Evolutionary conservation across 2,113 vertebrate species (phyloP).

Genomic region (Mus spicilegus): DNA sequence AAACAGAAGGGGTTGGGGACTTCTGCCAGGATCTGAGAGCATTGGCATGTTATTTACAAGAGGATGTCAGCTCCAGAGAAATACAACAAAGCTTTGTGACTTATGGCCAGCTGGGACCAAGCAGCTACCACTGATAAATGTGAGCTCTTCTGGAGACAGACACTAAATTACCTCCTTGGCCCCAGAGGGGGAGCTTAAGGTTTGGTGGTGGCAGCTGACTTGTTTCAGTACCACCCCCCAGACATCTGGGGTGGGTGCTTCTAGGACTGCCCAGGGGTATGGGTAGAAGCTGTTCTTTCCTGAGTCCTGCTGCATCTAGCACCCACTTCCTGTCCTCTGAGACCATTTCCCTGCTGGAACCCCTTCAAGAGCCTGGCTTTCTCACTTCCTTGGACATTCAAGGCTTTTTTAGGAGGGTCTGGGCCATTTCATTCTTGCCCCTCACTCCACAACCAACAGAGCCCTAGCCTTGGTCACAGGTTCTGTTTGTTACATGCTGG

Average conservation of each 20-base stretch:
- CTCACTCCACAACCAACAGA: not conserved
- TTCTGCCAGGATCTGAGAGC: conserved; percentile 42
- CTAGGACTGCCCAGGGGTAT: not conserved
- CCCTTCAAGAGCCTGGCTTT: rapidly evolving
- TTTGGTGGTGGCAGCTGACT: not conserved
- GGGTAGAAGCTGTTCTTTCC: not conserved
- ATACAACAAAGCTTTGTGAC: conserved; percentile 64
- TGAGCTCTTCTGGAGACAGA: conserved; percentile 6
- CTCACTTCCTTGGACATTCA: not conserved
- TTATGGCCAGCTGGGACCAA: not conserved
- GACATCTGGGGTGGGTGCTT: not conserved
- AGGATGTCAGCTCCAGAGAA: conserved; percentile 61
- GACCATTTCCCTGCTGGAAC: not conserved
- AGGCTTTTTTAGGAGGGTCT: not conserved
- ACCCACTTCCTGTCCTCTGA: not conserved
- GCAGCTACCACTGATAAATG: conserved; percentile 56
- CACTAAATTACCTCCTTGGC: conserved; percentile 35
- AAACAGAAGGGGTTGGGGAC: conserved; percentile 37
- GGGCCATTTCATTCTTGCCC: not conserved
- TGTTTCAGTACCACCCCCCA: not conserved
- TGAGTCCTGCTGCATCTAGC: not conserved
- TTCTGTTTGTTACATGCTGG: not conserved
- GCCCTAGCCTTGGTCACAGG: not conserved
- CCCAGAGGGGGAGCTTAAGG: not conserved
- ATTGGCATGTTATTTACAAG: conserved; percentile 69